Conservation (phyloP, 2,888 invertebrate species). For the Athetis lepigone region DNA sequence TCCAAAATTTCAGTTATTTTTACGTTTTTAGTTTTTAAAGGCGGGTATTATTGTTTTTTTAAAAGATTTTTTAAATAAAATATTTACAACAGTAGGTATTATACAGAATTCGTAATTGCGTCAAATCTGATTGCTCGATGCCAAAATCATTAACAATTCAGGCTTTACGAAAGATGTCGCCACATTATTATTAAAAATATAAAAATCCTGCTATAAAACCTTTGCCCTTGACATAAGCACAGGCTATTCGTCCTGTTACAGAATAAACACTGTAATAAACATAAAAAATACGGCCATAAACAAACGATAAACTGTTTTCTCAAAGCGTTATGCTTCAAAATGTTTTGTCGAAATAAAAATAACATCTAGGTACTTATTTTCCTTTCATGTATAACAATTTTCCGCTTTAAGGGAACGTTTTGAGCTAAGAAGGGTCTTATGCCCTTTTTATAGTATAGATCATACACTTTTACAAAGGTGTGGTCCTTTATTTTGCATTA, state of each 20-base stretch:
- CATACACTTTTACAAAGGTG: not conserved
- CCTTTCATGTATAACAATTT: slow-evolving; percentile 21
- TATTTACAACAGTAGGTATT: no score
- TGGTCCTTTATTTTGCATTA: not conserved
- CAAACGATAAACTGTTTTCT: slow-evolving; percentile 53
- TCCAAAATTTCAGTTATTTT: no score
- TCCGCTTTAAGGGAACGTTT: not conserved
- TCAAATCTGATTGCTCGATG: no score
- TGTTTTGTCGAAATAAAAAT: slow-evolving; percentile 36
- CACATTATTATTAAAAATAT: slow-evolving; percentile 2
- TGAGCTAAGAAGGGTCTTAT: not conserved
- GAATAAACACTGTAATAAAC: slow-evolving; percentile 65
- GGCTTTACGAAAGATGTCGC: no score
- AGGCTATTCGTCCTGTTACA: slow-evolving; percentile 22
- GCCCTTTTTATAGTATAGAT: not conserved
- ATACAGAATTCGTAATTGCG: no score
- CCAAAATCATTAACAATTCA: no score
- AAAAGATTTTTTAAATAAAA: no score
- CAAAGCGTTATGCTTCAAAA: slow-evolving; percentile 37
- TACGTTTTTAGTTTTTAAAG: no score
- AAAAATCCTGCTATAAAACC: slow-evolving; percentile 2
- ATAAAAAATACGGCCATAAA: slow-evolving; percentile 64
- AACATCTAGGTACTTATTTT: slow-evolving; percentile 25
- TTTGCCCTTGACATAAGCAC: slow-evolving; percentile 38
- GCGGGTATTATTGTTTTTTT: no score